Conservation (phyloP, 2,113 vertebrate species). For the Larimichthys crocea region DNA sequence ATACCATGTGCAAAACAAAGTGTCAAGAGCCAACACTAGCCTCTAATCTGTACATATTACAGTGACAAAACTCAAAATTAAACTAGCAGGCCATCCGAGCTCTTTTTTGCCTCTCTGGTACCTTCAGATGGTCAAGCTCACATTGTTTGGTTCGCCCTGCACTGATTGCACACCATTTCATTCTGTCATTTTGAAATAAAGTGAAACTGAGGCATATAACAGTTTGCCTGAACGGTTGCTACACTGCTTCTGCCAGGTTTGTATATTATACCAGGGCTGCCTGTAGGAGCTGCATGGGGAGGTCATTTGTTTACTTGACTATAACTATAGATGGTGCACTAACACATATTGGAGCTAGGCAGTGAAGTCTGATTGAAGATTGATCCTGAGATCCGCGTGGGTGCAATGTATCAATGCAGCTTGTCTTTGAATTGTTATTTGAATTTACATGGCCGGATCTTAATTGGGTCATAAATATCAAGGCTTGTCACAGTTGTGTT, state of each 20-base stretch:
- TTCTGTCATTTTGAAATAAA: constrained; percentile 30
- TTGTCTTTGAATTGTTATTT: neutral
- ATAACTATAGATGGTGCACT: neutral
- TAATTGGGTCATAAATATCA: constrained; percentile 16
- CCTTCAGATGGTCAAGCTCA: constrained; percentile 7
- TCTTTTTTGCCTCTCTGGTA: neutral
- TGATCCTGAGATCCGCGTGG: constrained; percentile 11
- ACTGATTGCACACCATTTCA: constrained; percentile 16
- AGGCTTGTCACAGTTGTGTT: neutral
- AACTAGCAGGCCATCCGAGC: neutral
- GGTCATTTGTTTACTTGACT: constrained; percentile 35
- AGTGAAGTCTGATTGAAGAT: constrained; percentile 13
- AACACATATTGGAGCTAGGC: constrained; percentile 9
- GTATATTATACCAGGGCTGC: neutral
- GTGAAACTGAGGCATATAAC: neutral
- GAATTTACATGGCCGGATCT: neutral
- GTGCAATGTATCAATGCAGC: neutral
- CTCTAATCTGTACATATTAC: neutral
- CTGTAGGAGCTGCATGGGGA: constrained; percentile 8
- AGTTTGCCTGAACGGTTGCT: constrained; percentile 3
- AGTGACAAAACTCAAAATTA: neutral
- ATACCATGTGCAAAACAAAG: too few relatives aligned
- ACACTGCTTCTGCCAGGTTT: constrained; percentile 18
- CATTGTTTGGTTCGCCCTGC: neutral
- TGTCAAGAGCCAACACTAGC: too few relatives aligned